Conservation (phyloP, 2,888 invertebrate genomes). For the Nematopogon swammerdamellus region DNA sequence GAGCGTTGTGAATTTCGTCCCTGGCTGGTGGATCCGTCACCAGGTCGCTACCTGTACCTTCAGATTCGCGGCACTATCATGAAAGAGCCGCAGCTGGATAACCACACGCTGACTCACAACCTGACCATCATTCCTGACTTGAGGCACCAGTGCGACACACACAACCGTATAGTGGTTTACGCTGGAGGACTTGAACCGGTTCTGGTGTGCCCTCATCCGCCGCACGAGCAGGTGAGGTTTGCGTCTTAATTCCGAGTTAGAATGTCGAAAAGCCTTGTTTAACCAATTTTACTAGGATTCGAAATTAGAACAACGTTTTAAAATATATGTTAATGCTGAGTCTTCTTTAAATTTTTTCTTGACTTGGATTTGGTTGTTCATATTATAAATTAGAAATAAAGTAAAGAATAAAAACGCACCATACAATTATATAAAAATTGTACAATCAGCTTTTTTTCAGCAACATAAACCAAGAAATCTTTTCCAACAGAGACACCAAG, state of each 20-base stretch:
- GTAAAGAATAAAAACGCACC: too few species aligned
- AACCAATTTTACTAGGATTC: too few species aligned
- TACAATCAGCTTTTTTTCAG: too few species aligned
- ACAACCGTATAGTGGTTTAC: constrained; percentile 76
- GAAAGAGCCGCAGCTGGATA: constrained; percentile 44
- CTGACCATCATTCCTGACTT: constrained; percentile 55
- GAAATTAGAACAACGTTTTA: too few species aligned
- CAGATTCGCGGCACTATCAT: constrained; percentile 67
- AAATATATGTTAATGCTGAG: too few species aligned
- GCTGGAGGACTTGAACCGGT: constrained; percentile 63
- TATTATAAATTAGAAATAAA: too few species aligned
- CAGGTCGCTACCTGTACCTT: constrained; percentile 74
- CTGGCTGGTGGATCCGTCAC: constrained; percentile 75
- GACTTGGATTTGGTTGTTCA: too few species aligned
- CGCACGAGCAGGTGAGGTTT: constrained; percentile 28
- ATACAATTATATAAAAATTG: too few species aligned
- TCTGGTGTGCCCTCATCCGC: constrained; percentile 57
- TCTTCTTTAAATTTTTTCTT: too few species aligned
- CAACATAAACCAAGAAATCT: too few species aligned
- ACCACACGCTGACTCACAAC: constrained; percentile 52
- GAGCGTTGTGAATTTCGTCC: constrained; percentile 77
- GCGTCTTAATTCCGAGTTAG: too few species aligned
- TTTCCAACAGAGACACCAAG: constrained; percentile 47
- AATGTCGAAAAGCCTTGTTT: too few species aligned
- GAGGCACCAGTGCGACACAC: constrained; percentile 65